phyloP scores from a whole-genome alignment of 2,797 vertebrate genomes.

The Gymnoscopelus braueri region DNA sequence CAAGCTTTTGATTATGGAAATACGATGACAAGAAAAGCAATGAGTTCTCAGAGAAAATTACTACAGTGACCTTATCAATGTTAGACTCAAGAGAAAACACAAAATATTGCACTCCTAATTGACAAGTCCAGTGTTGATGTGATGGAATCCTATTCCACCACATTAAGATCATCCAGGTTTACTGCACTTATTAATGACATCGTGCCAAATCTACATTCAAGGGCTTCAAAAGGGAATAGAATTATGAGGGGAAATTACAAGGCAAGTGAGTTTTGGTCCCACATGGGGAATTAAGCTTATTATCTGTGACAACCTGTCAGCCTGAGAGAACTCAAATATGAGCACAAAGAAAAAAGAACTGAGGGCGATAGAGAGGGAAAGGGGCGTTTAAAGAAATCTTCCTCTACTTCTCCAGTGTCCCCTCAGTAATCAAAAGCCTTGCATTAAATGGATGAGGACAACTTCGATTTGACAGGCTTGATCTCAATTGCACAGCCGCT shows the following conservation, averaged over 20 bases:
- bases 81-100: constrained; percentile 49
- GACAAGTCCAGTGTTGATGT: constrained; percentile 56
- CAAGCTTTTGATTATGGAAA: not conserved
- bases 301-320: constrained; percentile 87
- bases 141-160: constrained; percentile 26
- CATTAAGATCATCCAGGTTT: constrained; percentile 61
- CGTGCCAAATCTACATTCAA: constrained; percentile 76
- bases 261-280: constrained; percentile 80
- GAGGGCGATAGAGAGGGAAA: constrained; percentile 62
- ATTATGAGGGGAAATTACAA: constrained; percentile 83
- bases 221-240: constrained; percentile 80
- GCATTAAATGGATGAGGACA: constrained; percentile 50
- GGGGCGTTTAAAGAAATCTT: constrained; percentile 65
- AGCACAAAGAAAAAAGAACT: constrained; percentile 70
- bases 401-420: constrained; percentile 18
- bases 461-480: constrained; percentile 64
- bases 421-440: constrained; percentile 36
- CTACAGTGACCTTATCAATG: constrained; percentile 20
- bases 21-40: not conserved
- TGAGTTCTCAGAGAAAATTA: not conserved
- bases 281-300: constrained; percentile 84
- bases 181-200: constrained; percentile 71
- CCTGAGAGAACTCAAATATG: constrained; percentile 77
- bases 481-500: constrained; percentile 40
- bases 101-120: constrained; percentile 47